A percentile compares a stretch with the other conserved stretches of the same genome.
phyloP scores from a whole-genome alignment of 2,888 invertebrate species.

The Ryuthela nishihirai region DNA sequence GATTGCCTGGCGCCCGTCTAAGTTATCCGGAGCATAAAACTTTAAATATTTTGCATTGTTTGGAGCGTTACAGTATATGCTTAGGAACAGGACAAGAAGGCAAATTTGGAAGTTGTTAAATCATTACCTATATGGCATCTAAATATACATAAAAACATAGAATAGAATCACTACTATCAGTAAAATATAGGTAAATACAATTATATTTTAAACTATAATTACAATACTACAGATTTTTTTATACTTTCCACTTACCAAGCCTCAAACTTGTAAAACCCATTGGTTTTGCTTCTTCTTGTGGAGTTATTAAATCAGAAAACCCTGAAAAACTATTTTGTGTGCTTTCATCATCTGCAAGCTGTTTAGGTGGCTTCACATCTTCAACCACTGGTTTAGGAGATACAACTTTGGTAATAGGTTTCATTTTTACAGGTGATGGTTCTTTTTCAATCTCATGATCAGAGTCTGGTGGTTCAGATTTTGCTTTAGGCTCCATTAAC shows the following conservation, averaged over 20 bases:
- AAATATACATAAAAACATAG: no score
- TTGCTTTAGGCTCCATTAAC: constrained; percentile 21
- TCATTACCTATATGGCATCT: no score
- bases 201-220: background rate
- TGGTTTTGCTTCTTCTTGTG: constrained; percentile 41
- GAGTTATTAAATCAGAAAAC: constrained; percentile 40
- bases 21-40: no score
- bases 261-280: constrained; percentile 42
- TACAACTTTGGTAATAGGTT: constrained; percentile 9
- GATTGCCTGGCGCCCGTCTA: no score
- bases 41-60: no score
- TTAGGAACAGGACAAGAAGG: no score
- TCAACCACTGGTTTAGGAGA: constrained; percentile 12
- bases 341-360: constrained; percentile 37
- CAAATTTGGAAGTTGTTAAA: no score
- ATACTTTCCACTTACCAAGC: constrained; percentile 19
- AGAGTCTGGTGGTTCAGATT: constrained; percentile 26
- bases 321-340: constrained; percentile 42
- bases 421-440: constrained; percentile 20
- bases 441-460: constrained; percentile 25
- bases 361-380: constrained; percentile 8
- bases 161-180: no score
- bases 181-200: no score
- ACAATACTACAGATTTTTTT: background rate
- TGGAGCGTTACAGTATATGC: no score